A percentile compares a stretch with the other conserved stretches of the same genome.
phyloP scores from a whole-genome alignment of 1,140 invertebrate genomes.

The Augochlora pura region DNA sequence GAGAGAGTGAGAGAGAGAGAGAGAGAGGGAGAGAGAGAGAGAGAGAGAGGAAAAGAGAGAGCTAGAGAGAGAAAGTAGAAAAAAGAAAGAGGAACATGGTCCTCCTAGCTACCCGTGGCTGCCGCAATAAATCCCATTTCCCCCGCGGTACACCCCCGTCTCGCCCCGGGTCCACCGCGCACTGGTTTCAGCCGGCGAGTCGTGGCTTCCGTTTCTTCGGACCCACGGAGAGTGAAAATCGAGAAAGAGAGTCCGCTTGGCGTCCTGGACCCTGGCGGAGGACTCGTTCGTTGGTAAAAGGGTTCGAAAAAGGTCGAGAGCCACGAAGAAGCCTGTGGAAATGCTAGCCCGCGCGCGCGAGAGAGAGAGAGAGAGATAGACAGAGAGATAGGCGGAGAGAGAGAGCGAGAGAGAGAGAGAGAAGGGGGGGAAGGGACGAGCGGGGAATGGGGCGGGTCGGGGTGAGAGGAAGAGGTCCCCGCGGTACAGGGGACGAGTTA shows the following conservation, averaged over 20 bases:
- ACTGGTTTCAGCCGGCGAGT: neutral
- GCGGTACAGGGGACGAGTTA: conserved; percentile 70
- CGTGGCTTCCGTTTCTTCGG: conserved; percentile 5
- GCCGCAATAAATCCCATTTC: conserved; percentile 20
- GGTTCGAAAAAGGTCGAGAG: conserved; percentile 38
- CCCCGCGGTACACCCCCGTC: neutral
- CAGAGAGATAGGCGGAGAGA: too few species aligned
- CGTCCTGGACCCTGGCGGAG: neutral
- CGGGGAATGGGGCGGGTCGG: too few species aligned
- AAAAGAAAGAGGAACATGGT: neutral
- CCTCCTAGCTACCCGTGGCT: neutral
- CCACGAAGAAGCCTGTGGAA: neutral
- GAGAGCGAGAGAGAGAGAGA: neutral
- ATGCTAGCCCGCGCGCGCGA: too few species aligned
- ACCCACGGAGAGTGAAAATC: conserved; percentile 24
- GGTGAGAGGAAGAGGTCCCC: conserved; percentile 69
- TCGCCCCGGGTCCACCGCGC: neutral
- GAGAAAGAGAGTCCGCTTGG: conserved; percentile 8
- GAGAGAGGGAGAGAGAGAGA: neutral
- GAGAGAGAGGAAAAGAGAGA: neutral
- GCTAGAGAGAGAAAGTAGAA: too few species aligned
- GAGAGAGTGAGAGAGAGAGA: neutral
- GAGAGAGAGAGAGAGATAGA: neutral
- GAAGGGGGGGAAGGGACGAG: neutral
- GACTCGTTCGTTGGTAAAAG: conserved; percentile 17